Percentiles rank a stretch among this genome's conserved stretches.
Evolutionary conservation across 2,888 invertebrate genomes (phyloP).

Genomic region (Oeneis ivallda): DNA sequence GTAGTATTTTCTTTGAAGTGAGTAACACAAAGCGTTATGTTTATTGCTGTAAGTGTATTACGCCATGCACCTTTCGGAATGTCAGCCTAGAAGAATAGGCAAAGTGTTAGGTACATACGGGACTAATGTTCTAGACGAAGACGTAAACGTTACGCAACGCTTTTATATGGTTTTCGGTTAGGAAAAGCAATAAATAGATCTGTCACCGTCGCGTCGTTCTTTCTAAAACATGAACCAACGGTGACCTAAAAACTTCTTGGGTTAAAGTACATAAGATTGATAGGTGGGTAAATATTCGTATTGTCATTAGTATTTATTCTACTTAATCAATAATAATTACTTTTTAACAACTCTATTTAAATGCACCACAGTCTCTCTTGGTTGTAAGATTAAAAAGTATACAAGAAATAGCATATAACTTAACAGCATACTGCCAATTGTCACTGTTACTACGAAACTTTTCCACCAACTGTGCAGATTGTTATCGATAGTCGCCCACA

Average conservation of each 20-base stretch:
- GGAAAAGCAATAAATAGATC: conserved; percentile 36
- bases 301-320: background rate
- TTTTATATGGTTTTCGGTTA: conserved; percentile 36
- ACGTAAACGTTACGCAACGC: conserved; percentile 39
- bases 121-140: conserved; percentile 34
- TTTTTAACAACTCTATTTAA: conserved; percentile 40
- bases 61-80: conserved; percentile 54
- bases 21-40: conserved; percentile 56
- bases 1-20: conserved; percentile 63
- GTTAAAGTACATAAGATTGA: background rate
- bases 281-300: background rate
- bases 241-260: conserved; percentile 21
- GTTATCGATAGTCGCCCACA: conserved; percentile 80
- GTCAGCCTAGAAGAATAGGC: conserved; percentile 43
- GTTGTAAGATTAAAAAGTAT: conserved; percentile 84
- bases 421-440: conserved; percentile 81
- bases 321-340: background rate
- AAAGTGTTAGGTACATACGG: conserved; percentile 36
- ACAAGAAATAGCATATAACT: conserved; percentile 83
- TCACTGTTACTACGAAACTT: conserved; percentile 83
- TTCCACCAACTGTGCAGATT: conserved; percentile 87
- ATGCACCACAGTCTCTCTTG: conserved; percentile 80
- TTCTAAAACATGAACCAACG: conserved; percentile 23
- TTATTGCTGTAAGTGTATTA: conserved; percentile 59
- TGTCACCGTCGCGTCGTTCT: conserved; percentile 33